A percentile compares a stretch with the other conserved stretches of the same genome.
phyloP scores from a whole-genome alignment of 2,797 vertebrate genomes.

The Podarcis siculus region DNA sequence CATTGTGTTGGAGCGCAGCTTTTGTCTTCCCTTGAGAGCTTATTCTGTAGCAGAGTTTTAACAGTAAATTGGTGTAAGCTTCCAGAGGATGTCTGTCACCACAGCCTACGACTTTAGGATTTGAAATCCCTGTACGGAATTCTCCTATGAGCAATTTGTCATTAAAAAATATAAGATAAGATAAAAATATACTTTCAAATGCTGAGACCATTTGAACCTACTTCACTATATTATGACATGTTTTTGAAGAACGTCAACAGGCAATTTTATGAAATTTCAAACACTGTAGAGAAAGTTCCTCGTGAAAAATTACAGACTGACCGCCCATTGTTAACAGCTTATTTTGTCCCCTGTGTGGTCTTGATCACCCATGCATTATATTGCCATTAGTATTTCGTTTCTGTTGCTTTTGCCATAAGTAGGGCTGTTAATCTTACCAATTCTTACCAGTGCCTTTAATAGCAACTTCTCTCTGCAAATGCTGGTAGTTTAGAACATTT shows the following conservation, averaged over 20 bases:
- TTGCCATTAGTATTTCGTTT: not conserved
- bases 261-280: not conserved
- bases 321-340: not conserved
- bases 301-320: not conserved
- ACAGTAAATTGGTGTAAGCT: not conserved
- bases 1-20: too few species aligned
- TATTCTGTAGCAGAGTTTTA: not conserved
- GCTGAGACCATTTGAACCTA: not conserved
- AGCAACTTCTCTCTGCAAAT: not conserved
- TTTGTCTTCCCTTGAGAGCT: not conserved
- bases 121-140: not conserved
- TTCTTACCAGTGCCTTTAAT: not conserved
- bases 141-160: not conserved
- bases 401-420: not conserved
- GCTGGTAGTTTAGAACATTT: not conserved
- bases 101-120: not conserved
- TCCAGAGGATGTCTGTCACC: not conserved
- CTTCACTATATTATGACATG: too few species aligned
- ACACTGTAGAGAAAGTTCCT: not conserved
- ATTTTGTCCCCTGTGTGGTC: not conserved
- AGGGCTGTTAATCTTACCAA: too few species aligned
- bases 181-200: not conserved
- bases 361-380: not conserved
- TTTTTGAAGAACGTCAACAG: too few species aligned
- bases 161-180: too few species aligned